Evolutionary conservation across 2,888 invertebrate genomes (phyloP).

Genomic region (Chloroclysta siterata): DNA sequence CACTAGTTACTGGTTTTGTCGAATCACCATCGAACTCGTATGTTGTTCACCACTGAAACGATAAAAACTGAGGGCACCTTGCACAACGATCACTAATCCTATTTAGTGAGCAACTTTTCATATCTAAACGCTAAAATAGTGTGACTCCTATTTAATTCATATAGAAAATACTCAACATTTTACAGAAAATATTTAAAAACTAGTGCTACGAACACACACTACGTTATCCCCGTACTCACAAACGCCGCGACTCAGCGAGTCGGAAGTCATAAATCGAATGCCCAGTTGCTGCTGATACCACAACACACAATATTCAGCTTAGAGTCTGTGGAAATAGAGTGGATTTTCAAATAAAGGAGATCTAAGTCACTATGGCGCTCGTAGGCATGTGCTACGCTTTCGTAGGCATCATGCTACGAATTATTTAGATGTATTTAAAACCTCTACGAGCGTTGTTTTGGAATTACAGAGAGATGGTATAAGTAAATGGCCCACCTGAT

Average conservation of each 20-base stretch:
- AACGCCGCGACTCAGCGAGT: conserved; percentile 20
- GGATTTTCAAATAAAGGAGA: background rate
- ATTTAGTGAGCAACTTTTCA: too few relatives aligned
- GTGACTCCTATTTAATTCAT: too few relatives aligned
- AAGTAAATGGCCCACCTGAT: too few relatives aligned
- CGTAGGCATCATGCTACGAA: conserved; percentile 14
- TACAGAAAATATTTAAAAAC: background rate
- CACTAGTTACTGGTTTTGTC: background rate
- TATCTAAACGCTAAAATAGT: too few relatives aligned
- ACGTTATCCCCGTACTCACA: conserved; percentile 12
- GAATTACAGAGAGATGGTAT: too few relatives aligned
- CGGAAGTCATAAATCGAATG: conserved; percentile 26
- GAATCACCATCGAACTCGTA: too few relatives aligned
- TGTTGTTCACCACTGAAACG: too few relatives aligned
- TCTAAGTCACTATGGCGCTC: background rate
- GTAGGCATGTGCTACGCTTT: conserved; percentile 12
- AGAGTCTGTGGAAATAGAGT: background rate
- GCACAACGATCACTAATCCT: too few relatives aligned
- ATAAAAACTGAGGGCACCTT: too few relatives aligned
- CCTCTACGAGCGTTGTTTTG: too few relatives aligned
- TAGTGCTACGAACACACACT: conserved; percentile 1
- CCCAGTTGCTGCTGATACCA: too few relatives aligned
- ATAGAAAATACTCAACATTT: too few relatives aligned
- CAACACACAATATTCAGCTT: background rate
- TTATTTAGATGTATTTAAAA: background rate